phyloP scores from a whole-genome alignment of 2,113 vertebrate species.

The Daphoenositta chrysoptera region DNA sequence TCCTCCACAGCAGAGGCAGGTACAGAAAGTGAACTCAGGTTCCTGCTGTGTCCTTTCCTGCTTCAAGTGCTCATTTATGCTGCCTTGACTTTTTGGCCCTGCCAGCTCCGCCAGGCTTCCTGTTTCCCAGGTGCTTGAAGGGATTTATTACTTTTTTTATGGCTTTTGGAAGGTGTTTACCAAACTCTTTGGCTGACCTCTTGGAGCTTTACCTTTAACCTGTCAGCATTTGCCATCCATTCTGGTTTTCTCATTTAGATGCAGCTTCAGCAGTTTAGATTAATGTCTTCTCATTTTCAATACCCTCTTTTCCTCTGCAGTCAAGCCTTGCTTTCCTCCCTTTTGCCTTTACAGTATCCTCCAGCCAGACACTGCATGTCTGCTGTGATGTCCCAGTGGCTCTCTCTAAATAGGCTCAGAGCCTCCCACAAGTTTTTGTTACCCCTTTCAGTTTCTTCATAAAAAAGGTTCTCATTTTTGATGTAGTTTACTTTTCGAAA shows the following conservation, averaged over 20 bases:
- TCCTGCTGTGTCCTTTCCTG: neutral
- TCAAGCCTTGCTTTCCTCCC: neutral
- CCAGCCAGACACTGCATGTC: neutral
- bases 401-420: neutral
- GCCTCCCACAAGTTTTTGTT: neutral
- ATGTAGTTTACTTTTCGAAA: neutral
- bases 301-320: neutral
- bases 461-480: neutral
- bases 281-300: neutral
- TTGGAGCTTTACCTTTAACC: constrained; percentile 25
- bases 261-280: neutral
- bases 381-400: neutral
- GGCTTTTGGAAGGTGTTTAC: neutral
- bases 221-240: neutral
- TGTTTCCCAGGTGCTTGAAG: constrained; percentile 5
- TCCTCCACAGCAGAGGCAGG: rapidly evolving
- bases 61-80: neutral
- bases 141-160: constrained; percentile 2
- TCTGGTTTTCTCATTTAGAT: neutral
- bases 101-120: neutral
- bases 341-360: neutral
- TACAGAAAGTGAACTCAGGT: neutral
- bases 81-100: neutral
- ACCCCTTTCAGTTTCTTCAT: neutral
- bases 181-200: neutral